Evolutionary conservation across 2,113 vertebrate species (phyloP), one percentile per base, ranked within the genome.

Genomic region (Mastomys natalensis): DNA sequence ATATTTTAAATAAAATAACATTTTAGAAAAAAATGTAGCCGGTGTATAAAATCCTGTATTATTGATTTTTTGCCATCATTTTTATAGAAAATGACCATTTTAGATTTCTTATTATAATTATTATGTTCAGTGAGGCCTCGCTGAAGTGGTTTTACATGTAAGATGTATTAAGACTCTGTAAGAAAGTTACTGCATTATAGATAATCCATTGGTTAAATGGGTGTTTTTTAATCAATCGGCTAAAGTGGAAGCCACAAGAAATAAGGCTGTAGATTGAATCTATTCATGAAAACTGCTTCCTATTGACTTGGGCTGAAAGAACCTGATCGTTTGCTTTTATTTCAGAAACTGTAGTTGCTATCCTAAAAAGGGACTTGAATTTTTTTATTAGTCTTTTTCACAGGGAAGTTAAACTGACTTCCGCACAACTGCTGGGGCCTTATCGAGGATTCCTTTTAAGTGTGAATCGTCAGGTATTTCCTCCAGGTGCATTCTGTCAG

Each of bases 401-500:
- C 96, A 97, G 97, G 93, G 95, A 90, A 98, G 95, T 92, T 96
- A 98, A 97, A 98, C 93, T 98, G 93, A 98, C 96, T 98, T 98
- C 98, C 96, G 98, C 78, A 90, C 97, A 98, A 96, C 96, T 97
- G 95, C 96, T 74, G n/a, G 94, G 97, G 94, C 98, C 98, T 98
- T 99, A 98, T 98, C 97, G 97, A 96, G 97, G 97, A 98, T 98
- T 98, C 98, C 98, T 96, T 98, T 97, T 84, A 98, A 98, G 97
- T 98, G 98, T 98, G 98, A 98, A 98, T 98, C 98, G 95, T 97
- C 97, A 98, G 97, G 97, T 98, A 97, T 98, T 98, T 98, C 96
- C 98, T 98, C 98, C 98, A 99, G 98, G 98, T 98, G 98, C 96
- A 98, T 98, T 97, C 97, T 98, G 98, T 99, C 98, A 98, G 98